Evolutionary conservation across 2,113 vertebrate species (phyloP), one percentile per base, ranked within the genome.

Genomic region (Rhinoptilus africanus): DNA sequence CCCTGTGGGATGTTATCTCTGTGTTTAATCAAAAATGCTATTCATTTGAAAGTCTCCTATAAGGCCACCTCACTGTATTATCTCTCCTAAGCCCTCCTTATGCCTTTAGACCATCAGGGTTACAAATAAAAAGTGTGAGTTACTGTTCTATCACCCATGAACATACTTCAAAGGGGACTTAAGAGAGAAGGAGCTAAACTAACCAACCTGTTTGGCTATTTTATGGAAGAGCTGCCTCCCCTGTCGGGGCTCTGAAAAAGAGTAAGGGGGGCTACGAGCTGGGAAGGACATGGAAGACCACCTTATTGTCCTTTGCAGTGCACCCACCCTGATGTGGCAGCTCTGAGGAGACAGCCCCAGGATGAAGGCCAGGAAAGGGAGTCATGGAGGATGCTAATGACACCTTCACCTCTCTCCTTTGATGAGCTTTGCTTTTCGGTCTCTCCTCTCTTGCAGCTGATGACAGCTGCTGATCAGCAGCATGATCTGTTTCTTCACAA

Each of bases 201-300:
- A 79, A 51, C 4, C 13, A 41, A 4, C 12, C 14, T 37, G 10
- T 60, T 48, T 60, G 34, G 12, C 7, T 93, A 1, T 50, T 84
- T 45, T 69, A 23, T 10, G 2, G 32, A 84, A 59, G 15, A 71
- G 4, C 4, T 74, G 16, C 21, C 23, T 57, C 21, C 24, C 5
- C 63, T 6, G 1, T 57, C 35, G 75, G 6, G 48, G 8, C 28
- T 57, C 34, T 3, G 2, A 64, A 50, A 50, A 35, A 60, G 9
- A 7, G 1, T 30, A 2, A 6, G 15, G 16, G 85, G 16, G 16
- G 11, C 37, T 67, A 4, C 1, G 0, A 60, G 45, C 14, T 6
- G 0, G 26, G 48, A 34, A 43, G 35, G 34, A 53, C 47, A 22
- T 0, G 1, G 34, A 63, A 57, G 20, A 67, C 12, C 32, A 54